A percentile compares a stretch with the other conserved stretches of the same genome.
Conservation (phyloP, 2,888 invertebrate species). For the Mythimna loreyi region DNA sequence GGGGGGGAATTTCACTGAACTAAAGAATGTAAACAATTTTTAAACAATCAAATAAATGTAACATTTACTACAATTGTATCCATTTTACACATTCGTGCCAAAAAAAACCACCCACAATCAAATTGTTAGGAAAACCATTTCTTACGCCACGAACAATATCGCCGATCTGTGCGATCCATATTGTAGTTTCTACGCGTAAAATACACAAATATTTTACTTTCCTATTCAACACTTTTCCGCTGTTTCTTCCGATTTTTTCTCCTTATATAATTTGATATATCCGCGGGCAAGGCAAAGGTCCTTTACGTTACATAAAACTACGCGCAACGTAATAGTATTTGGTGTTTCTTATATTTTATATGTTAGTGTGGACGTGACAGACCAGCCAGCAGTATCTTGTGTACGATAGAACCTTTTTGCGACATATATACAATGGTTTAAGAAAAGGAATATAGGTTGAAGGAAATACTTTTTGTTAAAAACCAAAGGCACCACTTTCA, state of each 20-base stretch:
- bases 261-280: constrained; percentile 57
- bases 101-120: constrained; percentile 15
- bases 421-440: constrained; percentile 7
- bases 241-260: constrained; percentile 31
- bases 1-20: too few species aligned
- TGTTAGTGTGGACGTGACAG: constrained; percentile 48
- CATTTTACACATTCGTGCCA: constrained; percentile 23
- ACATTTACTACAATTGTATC: constrained; percentile 17
- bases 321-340: constrained; percentile 55
- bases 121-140: constrained; percentile 41
- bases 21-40: not conserved
- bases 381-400: constrained; percentile 31
- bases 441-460: constrained; percentile 25
- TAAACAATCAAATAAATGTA: constrained; percentile 2
- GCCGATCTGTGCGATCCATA: constrained; percentile 22
- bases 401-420: constrained; percentile 24
- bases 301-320: constrained; percentile 55
- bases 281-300: constrained; percentile 53
- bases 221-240: constrained; percentile 48
- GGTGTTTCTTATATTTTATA: constrained; percentile 52
- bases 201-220: constrained; percentile 52
- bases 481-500: constrained; percentile 22
- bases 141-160: constrained; percentile 37
- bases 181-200: constrained; percentile 36
- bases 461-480: constrained; percentile 10